Percentiles rank a stretch among this genome's conserved stretches.
phyloP scores from a whole-genome alignment of 2,113 vertebrate species.

The Urocitellus parryii region DNA sequence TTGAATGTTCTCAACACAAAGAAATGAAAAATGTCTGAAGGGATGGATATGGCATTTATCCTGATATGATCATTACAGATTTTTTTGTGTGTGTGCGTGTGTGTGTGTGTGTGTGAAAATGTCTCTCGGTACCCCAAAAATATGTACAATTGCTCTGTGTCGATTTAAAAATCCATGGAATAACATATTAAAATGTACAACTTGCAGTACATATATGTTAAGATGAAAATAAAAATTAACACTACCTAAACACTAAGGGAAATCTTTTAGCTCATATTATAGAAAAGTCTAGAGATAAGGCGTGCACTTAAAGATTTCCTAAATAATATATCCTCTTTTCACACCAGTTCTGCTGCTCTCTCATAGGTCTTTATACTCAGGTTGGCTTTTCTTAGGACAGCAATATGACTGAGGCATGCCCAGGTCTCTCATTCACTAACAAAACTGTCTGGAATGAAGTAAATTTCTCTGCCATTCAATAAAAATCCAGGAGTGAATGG shows the following conservation, averaged over 20 bases:
- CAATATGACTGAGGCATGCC: not conserved
- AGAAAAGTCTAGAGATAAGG: not conserved
- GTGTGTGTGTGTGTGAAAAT: not conserved
- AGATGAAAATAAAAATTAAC: not conserved
- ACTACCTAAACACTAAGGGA: not conserved
- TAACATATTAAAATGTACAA: not conserved
- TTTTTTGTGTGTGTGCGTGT: not conserved
- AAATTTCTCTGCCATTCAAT: not conserved
- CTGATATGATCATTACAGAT: not conserved
- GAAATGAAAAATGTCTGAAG: not conserved
- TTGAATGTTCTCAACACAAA: not conserved
- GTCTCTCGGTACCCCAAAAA: not conserved
- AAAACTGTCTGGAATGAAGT: conserved; percentile 2
- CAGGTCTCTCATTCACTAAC: not conserved
- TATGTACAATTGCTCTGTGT: not conserved
- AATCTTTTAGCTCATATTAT: not conserved
- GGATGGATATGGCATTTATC: not conserved
- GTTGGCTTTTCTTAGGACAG: not conserved
- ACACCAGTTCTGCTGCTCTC: not conserved
- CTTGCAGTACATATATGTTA: not conserved
- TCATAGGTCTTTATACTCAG: not conserved
- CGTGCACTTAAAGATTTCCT: not conserved
- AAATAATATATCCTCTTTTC: not conserved
- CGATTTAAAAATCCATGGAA: not conserved
- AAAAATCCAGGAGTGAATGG: not conserved